phyloP scores from a whole-genome alignment of 1,140 invertebrate species.

The Zophobas morio region DNA sequence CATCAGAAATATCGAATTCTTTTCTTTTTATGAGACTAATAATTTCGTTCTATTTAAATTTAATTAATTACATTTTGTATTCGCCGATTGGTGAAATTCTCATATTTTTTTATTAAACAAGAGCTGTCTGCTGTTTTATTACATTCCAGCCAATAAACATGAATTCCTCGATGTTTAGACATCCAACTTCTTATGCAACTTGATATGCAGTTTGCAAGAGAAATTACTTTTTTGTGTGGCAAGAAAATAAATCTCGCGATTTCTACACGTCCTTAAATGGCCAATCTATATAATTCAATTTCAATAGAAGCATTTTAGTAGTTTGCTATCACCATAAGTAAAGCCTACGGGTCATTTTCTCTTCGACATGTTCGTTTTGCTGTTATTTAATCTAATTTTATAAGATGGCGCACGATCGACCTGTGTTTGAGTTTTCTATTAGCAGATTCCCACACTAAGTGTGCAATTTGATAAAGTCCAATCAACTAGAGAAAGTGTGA shows the following conservation, averaged over 20 bases:
- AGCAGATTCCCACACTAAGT: no score
- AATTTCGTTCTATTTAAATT: constrained; percentile 27
- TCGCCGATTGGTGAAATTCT: constrained; percentile 1
- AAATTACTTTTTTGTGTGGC: constrained; percentile 14
- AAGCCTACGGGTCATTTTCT: constrained; percentile 3
- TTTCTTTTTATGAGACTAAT: constrained; percentile 12
- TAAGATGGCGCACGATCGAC: neutral
- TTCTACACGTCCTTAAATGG: constrained; percentile 25
- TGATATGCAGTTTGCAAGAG: constrained; percentile 21
- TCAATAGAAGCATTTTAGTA: neutral
- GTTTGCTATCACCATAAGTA: neutral
- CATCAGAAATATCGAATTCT: constrained; percentile 12
- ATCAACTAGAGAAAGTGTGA: no score
- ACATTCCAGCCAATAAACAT: constrained; percentile 21
- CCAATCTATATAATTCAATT: constrained; percentile 17
- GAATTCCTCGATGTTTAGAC: constrained; percentile 6
- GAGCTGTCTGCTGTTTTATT: constrained; percentile 17
- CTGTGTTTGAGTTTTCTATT: neutral
- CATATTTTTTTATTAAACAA: constrained; percentile 5
- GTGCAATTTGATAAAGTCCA: no score
- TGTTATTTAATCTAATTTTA: neutral
- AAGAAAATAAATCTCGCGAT: constrained; percentile 13
- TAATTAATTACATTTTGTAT: constrained; percentile 9
- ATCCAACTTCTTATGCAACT: constrained; percentile 18
- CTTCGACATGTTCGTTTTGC: neutral